These are phyloP conservation scores for Thera obeliscata DNA, from an alignment of 2,888 invertebrate species.

Conservation along the genomic window DNA sequence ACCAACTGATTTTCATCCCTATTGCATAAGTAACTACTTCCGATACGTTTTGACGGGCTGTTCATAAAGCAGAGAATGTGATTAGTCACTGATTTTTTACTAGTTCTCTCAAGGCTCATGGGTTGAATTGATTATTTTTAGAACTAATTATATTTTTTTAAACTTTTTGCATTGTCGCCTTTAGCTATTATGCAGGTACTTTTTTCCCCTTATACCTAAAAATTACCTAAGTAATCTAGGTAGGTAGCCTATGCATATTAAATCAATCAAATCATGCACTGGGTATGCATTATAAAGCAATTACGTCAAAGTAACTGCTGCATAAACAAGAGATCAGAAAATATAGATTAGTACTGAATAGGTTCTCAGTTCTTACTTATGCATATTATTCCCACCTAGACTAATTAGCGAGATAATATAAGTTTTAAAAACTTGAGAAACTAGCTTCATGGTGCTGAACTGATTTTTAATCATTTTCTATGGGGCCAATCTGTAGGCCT, in stretches of 20 bases:
- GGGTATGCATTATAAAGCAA: background rate
- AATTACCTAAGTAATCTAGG: background rate
- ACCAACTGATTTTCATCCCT: constrained; percentile 1
- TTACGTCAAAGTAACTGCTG: constrained; percentile 6
- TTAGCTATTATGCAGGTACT: too few species aligned
- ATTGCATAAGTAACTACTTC: constrained; percentile 40
- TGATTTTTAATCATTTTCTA: too few species aligned
- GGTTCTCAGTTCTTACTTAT: background rate
- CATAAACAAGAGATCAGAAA: constrained; percentile 16
- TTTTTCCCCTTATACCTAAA: background rate
- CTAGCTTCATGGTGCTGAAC: too few species aligned
- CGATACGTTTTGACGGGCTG: constrained; percentile 46
- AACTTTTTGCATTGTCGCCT: background rate
- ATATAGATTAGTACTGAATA: background rate
- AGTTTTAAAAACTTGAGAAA: too few species aligned
- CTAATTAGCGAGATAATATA: background rate
- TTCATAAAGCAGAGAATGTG: constrained; percentile 60
- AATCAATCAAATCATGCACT: constrained; percentile 1
- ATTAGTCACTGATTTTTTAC: constrained; percentile 61
- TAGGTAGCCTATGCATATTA: constrained; percentile 1
- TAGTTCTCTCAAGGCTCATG: constrained; percentile 58
- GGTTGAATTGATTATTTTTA: constrained; percentile 36
- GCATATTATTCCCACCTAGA: background rate
- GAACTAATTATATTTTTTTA: constrained; percentile 26
- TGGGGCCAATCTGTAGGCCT: too few species aligned